These are phyloP conservation scores for Xenopus laevis DNA, from an alignment of 2,113 vertebrate genomes.

Conservation along the genomic window DNA sequence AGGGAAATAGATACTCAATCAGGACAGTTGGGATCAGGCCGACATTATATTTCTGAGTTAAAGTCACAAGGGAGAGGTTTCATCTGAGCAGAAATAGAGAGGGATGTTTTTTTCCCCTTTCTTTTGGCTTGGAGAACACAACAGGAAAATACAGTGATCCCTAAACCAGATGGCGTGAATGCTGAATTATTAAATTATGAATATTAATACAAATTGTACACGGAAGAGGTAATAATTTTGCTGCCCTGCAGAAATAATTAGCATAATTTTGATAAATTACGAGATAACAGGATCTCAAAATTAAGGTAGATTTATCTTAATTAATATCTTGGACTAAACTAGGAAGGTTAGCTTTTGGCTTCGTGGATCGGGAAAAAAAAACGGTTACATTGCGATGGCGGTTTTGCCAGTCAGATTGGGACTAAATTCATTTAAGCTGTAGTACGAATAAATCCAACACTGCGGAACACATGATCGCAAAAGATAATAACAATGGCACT, in stretches of 20 bases:
- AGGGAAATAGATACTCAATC: background rate
- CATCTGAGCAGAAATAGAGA: background rate
- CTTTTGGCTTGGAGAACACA: constrained; percentile 56
- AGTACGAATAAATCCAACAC: background rate
- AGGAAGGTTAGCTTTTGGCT: constrained; percentile 89
- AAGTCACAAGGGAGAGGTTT: constrained; percentile 19
- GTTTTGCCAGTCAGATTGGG: background rate
- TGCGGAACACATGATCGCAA: background rate
- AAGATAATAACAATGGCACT: too few species aligned
- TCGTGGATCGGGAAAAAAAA: constrained; percentile 63
- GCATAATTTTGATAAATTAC: constrained; percentile 99
- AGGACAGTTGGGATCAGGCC: background rate
- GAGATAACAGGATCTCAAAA: constrained; percentile 96
- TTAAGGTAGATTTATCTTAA: constrained; percentile 99
- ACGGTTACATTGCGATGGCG: background rate
- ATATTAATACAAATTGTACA: constrained; percentile 98
- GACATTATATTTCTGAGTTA: background rate
- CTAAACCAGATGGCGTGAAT: constrained; percentile 81
- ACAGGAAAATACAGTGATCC: constrained; percentile 59
- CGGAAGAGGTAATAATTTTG: constrained; percentile 98
- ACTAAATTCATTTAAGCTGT: background rate
- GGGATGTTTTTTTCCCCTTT: constrained; percentile 7
- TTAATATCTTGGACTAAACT: constrained; percentile 98
- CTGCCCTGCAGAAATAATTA: constrained; percentile 99
- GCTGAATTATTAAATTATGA: constrained; percentile 96